Evolutionary conservation across 2,888 invertebrate species (phyloP).

Genomic region (Hirtodrosophila duncani): DNA sequence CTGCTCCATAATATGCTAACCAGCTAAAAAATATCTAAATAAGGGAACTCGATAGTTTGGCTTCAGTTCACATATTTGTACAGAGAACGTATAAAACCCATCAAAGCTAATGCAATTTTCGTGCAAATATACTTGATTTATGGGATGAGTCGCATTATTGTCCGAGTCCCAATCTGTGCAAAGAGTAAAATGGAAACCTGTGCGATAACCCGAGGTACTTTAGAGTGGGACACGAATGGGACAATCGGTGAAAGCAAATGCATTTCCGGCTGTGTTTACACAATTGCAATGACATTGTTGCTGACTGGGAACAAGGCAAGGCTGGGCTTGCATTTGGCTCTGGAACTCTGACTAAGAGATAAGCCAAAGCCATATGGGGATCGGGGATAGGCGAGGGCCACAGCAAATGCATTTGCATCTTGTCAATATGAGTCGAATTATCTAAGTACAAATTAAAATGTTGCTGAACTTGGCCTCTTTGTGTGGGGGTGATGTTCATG

Average conservation of each 20-base stretch:
- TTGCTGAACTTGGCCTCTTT: slow-evolving; percentile 66
- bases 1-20: too few species aligned
- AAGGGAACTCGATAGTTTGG: too few species aligned
- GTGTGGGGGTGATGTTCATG: slow-evolving; percentile 13
- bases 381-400: background rate
- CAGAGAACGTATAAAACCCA: too few species aligned
- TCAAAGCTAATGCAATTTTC: too few species aligned
- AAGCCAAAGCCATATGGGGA: slow-evolving; percentile 30
- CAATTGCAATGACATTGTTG: slow-evolving; percentile 62
- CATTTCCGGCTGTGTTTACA: slow-evolving; percentile 66
- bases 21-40: too few species aligned
- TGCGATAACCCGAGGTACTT: too few species aligned
- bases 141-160: too few species aligned
- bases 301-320: background rate
- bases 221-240: too few species aligned
- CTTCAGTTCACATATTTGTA: too few species aligned
- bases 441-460: slow-evolving; percentile 50
- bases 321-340: slow-evolving; percentile 12
- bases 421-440: slow-evolving; percentile 34
- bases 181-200: too few species aligned
- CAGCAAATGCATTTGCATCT: slow-evolving; percentile 39
- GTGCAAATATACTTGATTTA: too few species aligned
- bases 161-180: too few species aligned
- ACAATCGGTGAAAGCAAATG: slow-evolving; percentile 68
- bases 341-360: slow-evolving; percentile 42